Conservation (phyloP, 2,888 invertebrate species). For the Liposcelis brunnea region DNA sequence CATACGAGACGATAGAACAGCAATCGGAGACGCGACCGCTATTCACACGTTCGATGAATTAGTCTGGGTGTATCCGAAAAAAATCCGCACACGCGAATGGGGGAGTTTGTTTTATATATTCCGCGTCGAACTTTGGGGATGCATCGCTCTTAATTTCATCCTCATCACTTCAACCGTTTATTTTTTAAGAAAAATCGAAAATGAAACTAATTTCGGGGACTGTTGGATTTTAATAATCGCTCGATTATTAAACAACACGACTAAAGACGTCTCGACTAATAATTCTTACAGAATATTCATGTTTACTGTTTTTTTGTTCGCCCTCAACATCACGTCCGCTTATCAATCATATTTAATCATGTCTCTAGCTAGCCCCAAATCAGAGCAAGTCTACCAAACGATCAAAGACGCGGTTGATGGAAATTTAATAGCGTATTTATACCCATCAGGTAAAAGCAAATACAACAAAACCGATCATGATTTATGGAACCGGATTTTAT, state of each 20-base stretch:
- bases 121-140: background rate
- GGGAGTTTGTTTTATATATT: background rate
- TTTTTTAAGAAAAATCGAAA: background rate
- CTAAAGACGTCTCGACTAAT: too few species aligned
- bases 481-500: background rate
- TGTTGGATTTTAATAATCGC: too few species aligned
- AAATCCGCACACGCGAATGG: background rate
- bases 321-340: background rate
- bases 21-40: background rate
- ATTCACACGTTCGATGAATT: background rate
- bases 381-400: background rate
- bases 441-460: background rate
- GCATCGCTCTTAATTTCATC: background rate
- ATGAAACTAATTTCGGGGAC: too few species aligned
- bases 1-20: background rate
- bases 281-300: too few species aligned
- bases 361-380: background rate
- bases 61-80: background rate
- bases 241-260: too few species aligned
- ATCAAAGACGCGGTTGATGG: background rate
- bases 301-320: background rate
- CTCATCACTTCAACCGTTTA: background rate
- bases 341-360: background rate
- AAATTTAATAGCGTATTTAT: background rate
- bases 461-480: conserved; percentile 4